Percentiles rank a stretch among this genome's conserved stretches.
These are phyloP conservation scores for Caenorhabditis plicata DNA, from an alignment of 2,888 invertebrate genomes.

Conservation along the genomic window DNA sequence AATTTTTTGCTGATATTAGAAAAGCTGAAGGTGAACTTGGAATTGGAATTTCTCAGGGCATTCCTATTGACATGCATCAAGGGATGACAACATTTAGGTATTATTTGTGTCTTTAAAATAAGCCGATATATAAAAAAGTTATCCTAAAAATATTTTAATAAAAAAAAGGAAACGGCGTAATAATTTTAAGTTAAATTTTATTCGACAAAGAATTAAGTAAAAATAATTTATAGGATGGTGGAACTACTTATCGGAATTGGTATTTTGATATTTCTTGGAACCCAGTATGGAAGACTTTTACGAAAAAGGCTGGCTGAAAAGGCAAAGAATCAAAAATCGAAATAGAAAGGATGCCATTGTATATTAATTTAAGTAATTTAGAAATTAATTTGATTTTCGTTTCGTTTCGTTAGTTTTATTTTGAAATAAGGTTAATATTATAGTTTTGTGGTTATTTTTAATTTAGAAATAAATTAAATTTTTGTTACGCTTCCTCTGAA, in stretches of 20 bases:
- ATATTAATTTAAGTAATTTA: background rate
- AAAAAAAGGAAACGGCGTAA: background rate
- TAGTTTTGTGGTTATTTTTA: too few species aligned
- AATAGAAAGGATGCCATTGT: background rate
- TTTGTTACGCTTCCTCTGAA: too few species aligned
- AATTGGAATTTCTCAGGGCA: slow-evolving; percentile 42
- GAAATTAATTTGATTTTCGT: background rate
- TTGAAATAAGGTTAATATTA: background rate
- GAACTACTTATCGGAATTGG: slow-evolving; percentile 45
- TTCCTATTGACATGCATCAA: slow-evolving; percentile 38
- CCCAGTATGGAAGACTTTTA: slow-evolving; percentile 50
- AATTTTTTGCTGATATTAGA: slow-evolving; percentile 49
- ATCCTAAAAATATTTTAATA: background rate
- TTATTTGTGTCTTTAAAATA: slow-evolving; percentile 1
- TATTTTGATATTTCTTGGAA: slow-evolving; percentile 44
- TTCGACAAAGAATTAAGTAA: background rate
- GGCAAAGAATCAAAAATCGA: too few species aligned
- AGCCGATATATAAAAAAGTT: background rate
- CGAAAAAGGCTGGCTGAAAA: slow-evolving; percentile 42
- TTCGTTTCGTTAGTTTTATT: background rate
- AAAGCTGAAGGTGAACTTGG: slow-evolving; percentile 44
- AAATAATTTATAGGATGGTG: slow-evolving; percentile 33
- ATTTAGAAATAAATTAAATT: too few species aligned
- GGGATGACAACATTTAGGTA: slow-evolving; percentile 35
- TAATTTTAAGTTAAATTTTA: background rate